Base-by-base conservation (phyloP, 2,113 vertebrate genomes). In the Tringa solitaria region DNA sequence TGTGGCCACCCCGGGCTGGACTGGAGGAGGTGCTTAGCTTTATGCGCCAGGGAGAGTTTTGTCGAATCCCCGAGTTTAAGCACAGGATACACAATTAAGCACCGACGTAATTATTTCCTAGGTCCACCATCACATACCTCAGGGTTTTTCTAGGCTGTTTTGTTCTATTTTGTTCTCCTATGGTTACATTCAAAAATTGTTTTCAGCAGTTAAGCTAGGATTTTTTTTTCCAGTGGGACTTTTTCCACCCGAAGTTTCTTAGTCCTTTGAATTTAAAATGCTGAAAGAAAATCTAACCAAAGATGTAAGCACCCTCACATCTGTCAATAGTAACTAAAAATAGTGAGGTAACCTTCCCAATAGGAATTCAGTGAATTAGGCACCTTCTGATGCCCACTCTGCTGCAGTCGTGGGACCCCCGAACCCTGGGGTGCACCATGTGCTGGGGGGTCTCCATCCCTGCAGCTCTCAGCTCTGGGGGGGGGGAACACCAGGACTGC, bases 391-490 rank as follows among this genome's bases (percentile, higher is more conserved):
- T 2, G 4, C 9, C 19, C 9, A 5, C 12, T 77, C 54, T 84
- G 54, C 57, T 76, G 59, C 43, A 59, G 22, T 60, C 20, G 46
- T 2, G 10, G 8, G 35, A 15, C 1, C 1, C 8, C 23, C 1
- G 1, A 80, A 39, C 48, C 1, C 0, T 45, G 39, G 53, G 77
- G 24, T 6, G 22, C 18, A 8, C 21, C 1, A 1, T 0, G 3
- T 69, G 15, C 68, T 77, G 12, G 50, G 68, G 2, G 3, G 5
- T 60, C 24, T 54, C 35, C 10, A 6, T 68, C 33, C 22, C 70
- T 56, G 26, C 70, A 69, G 61, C 51, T 84, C 45, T 87, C 68
- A 78, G 80, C n/a, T 74, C n/a, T 73, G 45, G 1, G 0, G 32
- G 24, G 24, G 20, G 39, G 33, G 35, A 73, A 10, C 21, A 73